Evolutionary conservation across 1,140 invertebrate genomes (phyloP), one percentile per base, ranked within the genome.

Genomic region (Hycleus phaleratus): DNA sequence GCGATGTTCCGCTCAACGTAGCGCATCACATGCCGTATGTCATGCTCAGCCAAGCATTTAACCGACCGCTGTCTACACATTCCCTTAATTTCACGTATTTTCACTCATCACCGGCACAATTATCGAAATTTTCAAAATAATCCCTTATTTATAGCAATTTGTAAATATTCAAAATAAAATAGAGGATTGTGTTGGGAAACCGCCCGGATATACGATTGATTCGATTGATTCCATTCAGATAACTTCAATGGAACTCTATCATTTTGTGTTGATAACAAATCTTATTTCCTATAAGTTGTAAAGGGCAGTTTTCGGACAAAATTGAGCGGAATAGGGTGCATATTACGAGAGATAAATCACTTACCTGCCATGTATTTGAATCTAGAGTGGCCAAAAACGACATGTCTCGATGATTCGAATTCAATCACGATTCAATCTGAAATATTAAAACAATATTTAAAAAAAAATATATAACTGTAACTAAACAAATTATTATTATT

Each of bases 311-410:
- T 32, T 32, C 32, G 32, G 32, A 5, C 32, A 7, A 32, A 42
- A 42, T n/a, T 42, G 40, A 10, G 5, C 4, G 40, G 4, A 42
- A 8, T n/a, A 11, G 9, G 40, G 11, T 42, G 4, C 10, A 39
- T 39, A 7, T 6, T 7, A 6, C 3, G 40, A 5, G 40, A n/a
- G 9, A 10, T 10, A 9, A 42, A 10, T 43, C 8, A 71, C 68
- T 73, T 71, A 77, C 75, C 75, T 77, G 75, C 75, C 75, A 77
- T 60, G 73, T 74, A 60, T 75, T 75, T 46, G 73, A 71, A 60
- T 77, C 75, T 61, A 77, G 66, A 45, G 75, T 75, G 60, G 75
- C 74, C 58, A 76, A 67, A 67, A 76, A 77, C 57, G 75, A 75
- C 75, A 77, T 77, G 32, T 32, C 32, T 32, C 18, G 18, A 18